These are phyloP conservation scores for Ctenopoma kingsleyae DNA, from an alignment of 2,797 vertebrate species.

Conservation along the genomic window DNA sequence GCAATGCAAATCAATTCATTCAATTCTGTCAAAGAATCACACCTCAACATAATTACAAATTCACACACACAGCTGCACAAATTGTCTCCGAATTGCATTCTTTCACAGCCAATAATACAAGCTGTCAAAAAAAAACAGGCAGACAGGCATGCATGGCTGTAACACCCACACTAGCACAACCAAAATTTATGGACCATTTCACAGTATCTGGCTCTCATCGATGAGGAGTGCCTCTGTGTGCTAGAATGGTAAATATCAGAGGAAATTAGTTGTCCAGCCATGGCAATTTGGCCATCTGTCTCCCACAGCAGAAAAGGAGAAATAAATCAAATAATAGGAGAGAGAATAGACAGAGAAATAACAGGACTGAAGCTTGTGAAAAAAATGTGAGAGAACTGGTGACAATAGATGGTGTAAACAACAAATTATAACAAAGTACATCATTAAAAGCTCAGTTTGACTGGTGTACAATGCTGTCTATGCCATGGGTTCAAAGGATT, in stretches of 20 bases:
- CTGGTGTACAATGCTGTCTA: background rate
- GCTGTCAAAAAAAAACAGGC: constrained; percentile 34
- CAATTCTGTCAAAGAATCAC: constrained; percentile 26
- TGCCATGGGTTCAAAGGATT: background rate
- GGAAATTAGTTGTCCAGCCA: constrained; percentile 57
- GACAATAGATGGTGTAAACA: background rate
- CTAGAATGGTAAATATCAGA: constrained; percentile 55
- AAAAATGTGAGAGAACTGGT: background rate
- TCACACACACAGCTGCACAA: constrained; percentile 25
- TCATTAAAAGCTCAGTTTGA: background rate
- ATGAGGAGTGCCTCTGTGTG: constrained; percentile 24
- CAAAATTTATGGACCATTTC: constrained; percentile 44
- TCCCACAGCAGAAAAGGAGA: constrained; percentile 30
- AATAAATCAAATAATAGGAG: constrained; percentile 35
- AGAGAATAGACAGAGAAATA: constrained; percentile 25
- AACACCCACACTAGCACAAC: constrained; percentile 10
- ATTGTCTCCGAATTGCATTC: constrained; percentile 28
- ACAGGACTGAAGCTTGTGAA: background rate
- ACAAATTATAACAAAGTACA: background rate
- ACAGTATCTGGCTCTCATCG: constrained; percentile 42
- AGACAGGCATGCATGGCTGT: background rate
- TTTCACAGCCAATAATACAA: constrained; percentile 40
- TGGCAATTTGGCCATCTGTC: constrained; percentile 53
- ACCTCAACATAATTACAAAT: constrained; percentile 31
- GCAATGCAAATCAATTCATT: constrained; percentile 17